phyloP scores from a whole-genome alignment of 2,888 invertebrate species.

The Metellina segmentata region DNA sequence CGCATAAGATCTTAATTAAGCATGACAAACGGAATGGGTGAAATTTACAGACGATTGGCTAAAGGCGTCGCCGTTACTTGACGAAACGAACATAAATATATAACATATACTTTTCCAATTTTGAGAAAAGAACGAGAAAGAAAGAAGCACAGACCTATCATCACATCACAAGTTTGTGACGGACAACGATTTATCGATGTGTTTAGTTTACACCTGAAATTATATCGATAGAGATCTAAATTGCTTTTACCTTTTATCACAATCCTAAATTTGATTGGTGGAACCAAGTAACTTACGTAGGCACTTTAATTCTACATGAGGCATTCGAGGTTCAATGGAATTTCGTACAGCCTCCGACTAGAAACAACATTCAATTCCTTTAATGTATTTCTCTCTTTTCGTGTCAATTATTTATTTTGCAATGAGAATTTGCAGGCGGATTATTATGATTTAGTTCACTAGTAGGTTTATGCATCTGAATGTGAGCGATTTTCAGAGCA shows the following conservation, averaged over 20 bases:
- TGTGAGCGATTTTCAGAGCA: too few relatives aligned
- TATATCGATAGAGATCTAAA: not conserved
- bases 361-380: too few relatives aligned
- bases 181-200: slow-evolving; percentile 12
- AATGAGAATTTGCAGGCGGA: too few relatives aligned
- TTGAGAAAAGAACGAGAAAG: not conserved
- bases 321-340: too few relatives aligned
- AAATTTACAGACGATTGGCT: not conserved
- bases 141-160: not conserved
- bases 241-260: not conserved
- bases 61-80: slow-evolving; percentile 23
- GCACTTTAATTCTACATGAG: too few relatives aligned
- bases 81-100: slow-evolving; percentile 12
- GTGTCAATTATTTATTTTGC: too few relatives aligned
- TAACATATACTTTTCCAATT: slow-evolving; percentile 9
- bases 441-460: too few relatives aligned
- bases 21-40: not conserved
- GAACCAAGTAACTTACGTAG: too few relatives aligned
- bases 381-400: too few relatives aligned
- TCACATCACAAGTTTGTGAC: slow-evolving; percentile 33
- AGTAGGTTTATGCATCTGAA: too few relatives aligned
- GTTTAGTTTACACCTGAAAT: not conserved
- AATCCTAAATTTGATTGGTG: too few relatives aligned
- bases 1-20: not conserved
- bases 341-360: too few relatives aligned